phyloP scores from a whole-genome alignment of 2,113 vertebrate genomes.

The Alethe diademata region DNA sequence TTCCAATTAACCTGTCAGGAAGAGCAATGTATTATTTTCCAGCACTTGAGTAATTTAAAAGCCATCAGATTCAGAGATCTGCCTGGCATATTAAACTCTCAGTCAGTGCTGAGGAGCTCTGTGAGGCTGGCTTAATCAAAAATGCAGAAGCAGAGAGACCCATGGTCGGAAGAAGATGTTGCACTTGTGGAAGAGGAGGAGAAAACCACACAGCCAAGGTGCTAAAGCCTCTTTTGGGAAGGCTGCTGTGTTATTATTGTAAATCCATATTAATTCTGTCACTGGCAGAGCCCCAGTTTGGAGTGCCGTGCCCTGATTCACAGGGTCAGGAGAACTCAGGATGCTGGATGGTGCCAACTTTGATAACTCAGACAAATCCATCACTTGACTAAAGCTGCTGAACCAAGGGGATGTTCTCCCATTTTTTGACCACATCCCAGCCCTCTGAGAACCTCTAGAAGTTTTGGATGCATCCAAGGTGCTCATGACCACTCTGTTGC shows the following conservation, averaged over 20 bases:
- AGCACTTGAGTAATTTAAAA: conserved; percentile 39
- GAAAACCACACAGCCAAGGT: not conserved
- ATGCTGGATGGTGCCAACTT: not conserved
- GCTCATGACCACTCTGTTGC: not conserved
- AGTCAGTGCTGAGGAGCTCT: not conserved
- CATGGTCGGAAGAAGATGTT: not conserved
- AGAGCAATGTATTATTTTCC: conserved; percentile 52
- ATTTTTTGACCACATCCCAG: not conserved
- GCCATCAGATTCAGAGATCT: conserved; percentile 27
- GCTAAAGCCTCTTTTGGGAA: not conserved
- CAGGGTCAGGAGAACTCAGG: not conserved
- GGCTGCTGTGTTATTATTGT: not conserved
- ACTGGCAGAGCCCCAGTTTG: not conserved
- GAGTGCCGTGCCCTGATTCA: not conserved
- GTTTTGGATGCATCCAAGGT: not conserved
- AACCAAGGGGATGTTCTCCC: not conserved
- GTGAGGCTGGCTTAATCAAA: not conserved
- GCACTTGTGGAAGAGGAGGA: not conserved
- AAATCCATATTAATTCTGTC: not conserved
- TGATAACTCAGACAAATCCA: not conserved
- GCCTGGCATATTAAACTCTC: conserved; percentile 41
- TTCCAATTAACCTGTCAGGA: conserved; percentile 66
- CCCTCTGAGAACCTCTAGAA: not conserved
- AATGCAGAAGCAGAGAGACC: not conserved
- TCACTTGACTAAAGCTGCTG: not conserved